Conservation (phyloP, 2,888 invertebrate genomes). For the Troides helena region DNA sequence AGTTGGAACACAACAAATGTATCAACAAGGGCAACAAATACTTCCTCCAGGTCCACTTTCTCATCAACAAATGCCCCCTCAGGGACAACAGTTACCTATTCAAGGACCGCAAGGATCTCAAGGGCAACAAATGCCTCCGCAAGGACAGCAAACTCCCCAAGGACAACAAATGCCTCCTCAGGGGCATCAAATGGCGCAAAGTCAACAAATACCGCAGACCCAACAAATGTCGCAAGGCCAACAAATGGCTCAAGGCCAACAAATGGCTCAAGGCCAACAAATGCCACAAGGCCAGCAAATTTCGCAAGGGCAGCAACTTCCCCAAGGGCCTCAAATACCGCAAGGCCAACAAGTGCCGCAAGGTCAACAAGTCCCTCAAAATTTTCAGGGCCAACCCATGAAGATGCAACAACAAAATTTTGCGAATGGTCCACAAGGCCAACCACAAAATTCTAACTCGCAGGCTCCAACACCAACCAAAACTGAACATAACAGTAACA, state of each 20-base stretch:
- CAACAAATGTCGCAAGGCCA: slow-evolving; percentile 38
- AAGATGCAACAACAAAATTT: slow-evolving; percentile 43
- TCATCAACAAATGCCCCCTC: slow-evolving; percentile 37
- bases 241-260: slow-evolving; percentile 36
- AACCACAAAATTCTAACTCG: slow-evolving; percentile 40
- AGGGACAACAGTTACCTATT: slow-evolving; percentile 33
- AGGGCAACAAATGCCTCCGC: slow-evolving; percentile 37
- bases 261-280: slow-evolving; percentile 40
- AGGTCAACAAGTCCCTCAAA: slow-evolving; percentile 27
- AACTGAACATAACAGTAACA: slow-evolving; percentile 74
- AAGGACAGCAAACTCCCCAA: slow-evolving; percentile 38
- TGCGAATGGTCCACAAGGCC: slow-evolving; percentile 36
- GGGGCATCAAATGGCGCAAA: slow-evolving; percentile 37
- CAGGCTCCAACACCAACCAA: slow-evolving; percentile 58
- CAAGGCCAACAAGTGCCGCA: too few relatives aligned
- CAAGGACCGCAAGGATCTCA: slow-evolving; percentile 20
- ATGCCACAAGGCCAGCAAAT: slow-evolving; percentile 32
- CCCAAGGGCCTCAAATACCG: slow-evolving; percentile 21
- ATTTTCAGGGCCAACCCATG: slow-evolving; percentile 34
- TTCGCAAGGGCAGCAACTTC: slow-evolving; percentile 33
- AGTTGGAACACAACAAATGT: slow-evolving; percentile 29
- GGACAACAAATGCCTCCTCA: slow-evolving; percentile 32
- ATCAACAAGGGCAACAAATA: slow-evolving; percentile 39
- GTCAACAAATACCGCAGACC: slow-evolving; percentile 38
- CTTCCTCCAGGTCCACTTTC: slow-evolving; percentile 36